Conservation (phyloP, 1,140 invertebrate genomes). For the Bemisia tabaci region DNA sequence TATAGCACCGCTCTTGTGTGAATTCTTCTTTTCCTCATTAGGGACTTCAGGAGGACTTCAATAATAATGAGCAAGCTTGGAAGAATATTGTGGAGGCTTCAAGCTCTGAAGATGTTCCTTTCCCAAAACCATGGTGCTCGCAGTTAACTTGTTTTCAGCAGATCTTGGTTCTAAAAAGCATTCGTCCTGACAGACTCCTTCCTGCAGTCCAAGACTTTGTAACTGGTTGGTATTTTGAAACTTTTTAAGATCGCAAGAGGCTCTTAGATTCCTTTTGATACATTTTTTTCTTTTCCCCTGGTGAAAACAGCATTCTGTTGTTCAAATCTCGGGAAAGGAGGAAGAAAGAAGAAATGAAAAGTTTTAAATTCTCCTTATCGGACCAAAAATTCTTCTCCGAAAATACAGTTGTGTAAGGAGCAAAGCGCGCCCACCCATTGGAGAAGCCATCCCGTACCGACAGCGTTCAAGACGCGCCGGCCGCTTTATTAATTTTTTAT, state of each 20-base stretch:
- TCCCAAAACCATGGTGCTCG: slow-evolving; percentile 52
- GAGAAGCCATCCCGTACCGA: too few species aligned
- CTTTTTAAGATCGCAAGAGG: neutral
- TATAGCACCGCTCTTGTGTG: too few species aligned
- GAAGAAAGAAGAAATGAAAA: too few species aligned
- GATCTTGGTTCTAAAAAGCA: slow-evolving; percentile 61
- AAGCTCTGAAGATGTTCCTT: slow-evolving; percentile 46
- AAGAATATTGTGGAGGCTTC: slow-evolving; percentile 54
- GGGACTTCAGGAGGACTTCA: slow-evolving; percentile 47
- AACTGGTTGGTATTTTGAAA: slow-evolving; percentile 37
- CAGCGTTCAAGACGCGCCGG: too few species aligned
- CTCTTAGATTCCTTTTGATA: neutral
- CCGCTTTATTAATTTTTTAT: too few species aligned
- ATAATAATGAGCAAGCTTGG: slow-evolving; percentile 46
- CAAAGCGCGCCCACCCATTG: too few species aligned
- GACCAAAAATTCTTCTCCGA: too few species aligned
- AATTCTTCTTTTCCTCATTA: slow-evolving; percentile 9
- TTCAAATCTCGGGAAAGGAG: too few species aligned
- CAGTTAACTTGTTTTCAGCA: slow-evolving; percentile 56
- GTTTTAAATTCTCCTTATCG: too few species aligned
- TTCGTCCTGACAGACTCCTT: slow-evolving; percentile 79
- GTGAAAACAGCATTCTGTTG: too few species aligned
- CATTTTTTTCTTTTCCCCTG: neutral
- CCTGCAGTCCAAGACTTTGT: slow-evolving; percentile 65
- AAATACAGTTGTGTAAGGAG: too few species aligned